Evolutionary conservation across 2,113 vertebrate species (phyloP).

Genomic region (Pangasianodon gigas): DNA sequence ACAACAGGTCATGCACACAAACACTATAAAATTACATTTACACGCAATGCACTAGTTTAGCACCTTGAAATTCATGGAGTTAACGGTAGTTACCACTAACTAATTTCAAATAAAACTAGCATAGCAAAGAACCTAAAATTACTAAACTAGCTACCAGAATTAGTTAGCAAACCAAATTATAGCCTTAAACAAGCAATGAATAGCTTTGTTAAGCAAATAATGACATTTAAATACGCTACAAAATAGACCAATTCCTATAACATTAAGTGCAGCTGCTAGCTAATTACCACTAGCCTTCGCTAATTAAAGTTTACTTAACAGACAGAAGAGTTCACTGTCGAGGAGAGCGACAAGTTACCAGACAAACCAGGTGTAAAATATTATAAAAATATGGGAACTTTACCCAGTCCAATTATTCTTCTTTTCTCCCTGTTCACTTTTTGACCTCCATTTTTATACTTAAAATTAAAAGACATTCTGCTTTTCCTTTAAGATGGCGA

Average conservation of each 20-base stretch:
- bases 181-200: neutral
- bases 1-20: no score
- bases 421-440: neutral
- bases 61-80: neutral
- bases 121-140: neutral
- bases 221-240: neutral
- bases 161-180: neutral
- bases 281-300: neutral
- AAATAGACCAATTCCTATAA: neutral
- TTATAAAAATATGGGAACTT: neutral
- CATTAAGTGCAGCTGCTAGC: neutral
- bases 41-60: neutral
- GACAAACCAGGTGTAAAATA: neutral
- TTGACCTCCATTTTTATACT: neutral
- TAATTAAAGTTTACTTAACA: neutral
- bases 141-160: neutral
- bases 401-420: neutral
- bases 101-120: neutral
- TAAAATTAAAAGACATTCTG: neutral
- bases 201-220: neutral
- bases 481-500: no score
- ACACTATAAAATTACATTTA: no score
- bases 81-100: neutral
- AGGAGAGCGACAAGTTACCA: neutral
- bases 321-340: neutral